Evolutionary conservation across 1,140 invertebrate species (phyloP).

Genomic region (Neoseiulus cucumeris): DNA sequence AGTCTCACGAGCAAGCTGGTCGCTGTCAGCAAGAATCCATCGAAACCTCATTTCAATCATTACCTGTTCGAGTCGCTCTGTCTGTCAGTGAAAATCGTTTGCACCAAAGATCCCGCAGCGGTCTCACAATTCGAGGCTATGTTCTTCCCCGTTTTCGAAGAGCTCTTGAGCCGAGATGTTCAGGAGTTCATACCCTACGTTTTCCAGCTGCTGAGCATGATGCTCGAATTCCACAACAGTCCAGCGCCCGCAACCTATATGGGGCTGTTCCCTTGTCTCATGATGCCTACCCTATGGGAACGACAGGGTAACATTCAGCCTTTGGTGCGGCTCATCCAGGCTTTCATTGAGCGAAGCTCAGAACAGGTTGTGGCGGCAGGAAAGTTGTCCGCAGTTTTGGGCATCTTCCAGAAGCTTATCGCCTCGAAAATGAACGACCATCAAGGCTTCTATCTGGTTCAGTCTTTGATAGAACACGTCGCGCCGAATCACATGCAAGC

Average conservation of each 20-base stretch:
- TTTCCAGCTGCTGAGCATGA: conserved; percentile 80
- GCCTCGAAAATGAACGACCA: conserved; percentile 87
- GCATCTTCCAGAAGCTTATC: conserved; percentile 88
- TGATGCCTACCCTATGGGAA: conserved; percentile 76
- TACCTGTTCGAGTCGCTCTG: conserved; percentile 86
- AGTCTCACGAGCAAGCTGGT: conserved; percentile 63
- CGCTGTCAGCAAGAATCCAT: conserved; percentile 74
- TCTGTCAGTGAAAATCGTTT: conserved; percentile 63
- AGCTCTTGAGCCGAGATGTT: conserved; percentile 76
- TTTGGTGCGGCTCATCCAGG: conserved; percentile 63
- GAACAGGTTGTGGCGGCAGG: conserved; percentile 45
- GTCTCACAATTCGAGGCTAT: conserved; percentile 73
- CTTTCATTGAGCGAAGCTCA: conserved; percentile 53
- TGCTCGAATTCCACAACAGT: conserved; percentile 53
- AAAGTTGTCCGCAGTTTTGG: conserved; percentile 57
- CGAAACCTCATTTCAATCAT: conserved; percentile 90
- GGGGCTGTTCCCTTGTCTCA: conserved; percentile 62
- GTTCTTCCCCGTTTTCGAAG: conserved; percentile 78
- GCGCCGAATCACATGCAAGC: conserved; percentile 42
- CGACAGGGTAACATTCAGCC: conserved; percentile 74
- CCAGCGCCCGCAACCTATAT: conserved; percentile 59
- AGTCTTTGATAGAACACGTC: conserved; percentile 55
- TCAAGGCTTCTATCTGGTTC: conserved; percentile 78
- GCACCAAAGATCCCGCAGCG: conserved; percentile 50
- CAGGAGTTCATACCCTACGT: conserved; percentile 94